Base-by-base conservation (phyloP, 2,888 invertebrate genomes). In the Sminthurinus aureus region DNA sequence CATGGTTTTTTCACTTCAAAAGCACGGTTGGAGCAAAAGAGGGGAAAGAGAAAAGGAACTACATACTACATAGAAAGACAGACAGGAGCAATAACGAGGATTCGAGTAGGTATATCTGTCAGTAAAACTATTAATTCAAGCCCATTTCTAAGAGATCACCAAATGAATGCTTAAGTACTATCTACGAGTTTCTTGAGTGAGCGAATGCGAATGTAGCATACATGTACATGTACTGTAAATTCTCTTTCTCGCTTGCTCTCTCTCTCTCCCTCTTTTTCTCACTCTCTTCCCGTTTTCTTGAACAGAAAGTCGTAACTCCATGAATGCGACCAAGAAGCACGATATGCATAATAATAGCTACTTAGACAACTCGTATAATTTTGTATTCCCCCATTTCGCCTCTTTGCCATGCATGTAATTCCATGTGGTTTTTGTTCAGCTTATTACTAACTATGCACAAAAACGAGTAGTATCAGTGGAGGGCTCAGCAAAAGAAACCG, bases 281-380 rank as follows among this genome's bases (percentile, higher is more conserved):
- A 8, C 22, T 38, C 50, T 26, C n/a, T 20, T 77, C 76, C 18
- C 52, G 3, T 13, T 15, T 22, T 51, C 64, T 51, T 24, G 11
- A 77, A 77, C 58, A 13, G 15, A 24, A 8, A 22, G 64, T 6
- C 18, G n/a, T 13, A 50, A n/a, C n/a, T n/a, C 74, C 24, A 12
- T n/a, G 75, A 75, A 75, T 71, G 71, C 71, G 12, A 71, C 8
- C 20, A 22, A 13, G 12, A 64, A 20, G 22, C 79, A 79, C 79
- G 26, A 18, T 67, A 38, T 79, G 79, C 79, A 79, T 79, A 79
- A 79, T 79, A 79, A 79, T 79, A 67, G 79, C 79, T 79, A 79
- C 79, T 79, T 79, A 79, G 13, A 38, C n/a, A 64, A 69, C 20
- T 71, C 71, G 38, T 38, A 38, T 38, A 38, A 38, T 38, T 58